Conservation (phyloP, 1,140 invertebrate genomes). For the Apis laboriosa region DNA sequence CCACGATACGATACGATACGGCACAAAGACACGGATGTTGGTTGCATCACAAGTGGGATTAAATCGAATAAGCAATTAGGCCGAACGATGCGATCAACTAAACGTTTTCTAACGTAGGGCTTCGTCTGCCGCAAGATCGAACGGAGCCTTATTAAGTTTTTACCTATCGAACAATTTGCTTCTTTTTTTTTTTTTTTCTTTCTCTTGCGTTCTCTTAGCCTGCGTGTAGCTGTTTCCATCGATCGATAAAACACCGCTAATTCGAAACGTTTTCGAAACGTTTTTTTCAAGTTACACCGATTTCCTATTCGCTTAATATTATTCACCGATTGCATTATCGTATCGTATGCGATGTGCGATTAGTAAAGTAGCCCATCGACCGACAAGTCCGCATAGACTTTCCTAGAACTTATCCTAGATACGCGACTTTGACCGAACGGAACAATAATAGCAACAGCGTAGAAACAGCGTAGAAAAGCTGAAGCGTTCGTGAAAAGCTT, state of each 20-base stretch:
- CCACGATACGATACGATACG: not conserved
- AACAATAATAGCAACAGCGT: constrained; percentile 5
- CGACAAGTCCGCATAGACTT: not conserved
- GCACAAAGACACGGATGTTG: not conserved
- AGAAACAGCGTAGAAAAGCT: not conserved
- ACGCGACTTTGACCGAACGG: constrained; percentile 38
- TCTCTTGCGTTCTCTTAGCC: not conserved
- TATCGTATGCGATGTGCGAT: not conserved
- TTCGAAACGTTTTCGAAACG: not conserved
- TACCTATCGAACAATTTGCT: constrained; percentile 46
- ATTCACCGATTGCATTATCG: not conserved
- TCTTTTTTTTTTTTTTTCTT: too few species aligned
- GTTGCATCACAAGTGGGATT: constrained; percentile 66
- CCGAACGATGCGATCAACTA: constrained; percentile 72
- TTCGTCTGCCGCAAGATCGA: constrained; percentile 56
- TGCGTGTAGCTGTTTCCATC: not conserved
- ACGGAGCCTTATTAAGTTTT: constrained; percentile 60
- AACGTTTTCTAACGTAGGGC: constrained; percentile 69
- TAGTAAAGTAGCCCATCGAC: not conserved
- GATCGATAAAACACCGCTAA: constrained; percentile 26
- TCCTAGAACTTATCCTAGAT: constrained; percentile 26
- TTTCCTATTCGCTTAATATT: not conserved
- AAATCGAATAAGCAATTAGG: constrained; percentile 69
- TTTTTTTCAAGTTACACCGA: not conserved
- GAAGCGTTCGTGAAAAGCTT: constrained; percentile 13